Conservation (phyloP, 2,888 invertebrate genomes). For the Caenorhabditis plicata region DNA sequence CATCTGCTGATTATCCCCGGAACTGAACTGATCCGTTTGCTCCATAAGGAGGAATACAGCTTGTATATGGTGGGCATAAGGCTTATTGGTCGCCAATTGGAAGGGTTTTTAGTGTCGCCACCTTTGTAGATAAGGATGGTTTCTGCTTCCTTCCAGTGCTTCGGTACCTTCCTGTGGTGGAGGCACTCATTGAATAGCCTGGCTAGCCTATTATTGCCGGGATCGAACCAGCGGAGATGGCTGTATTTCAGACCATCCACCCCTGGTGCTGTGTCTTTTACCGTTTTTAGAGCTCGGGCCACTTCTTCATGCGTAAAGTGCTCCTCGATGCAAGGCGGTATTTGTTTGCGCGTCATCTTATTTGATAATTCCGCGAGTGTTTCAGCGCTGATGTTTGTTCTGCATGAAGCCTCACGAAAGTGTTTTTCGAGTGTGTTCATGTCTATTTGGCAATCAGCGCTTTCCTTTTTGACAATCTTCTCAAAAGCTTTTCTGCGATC, state of each 20-base stretch:
- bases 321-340: neutral
- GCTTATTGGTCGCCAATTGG: conserved; percentile 3
- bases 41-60: conserved; percentile 4
- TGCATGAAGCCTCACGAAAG: conserved; percentile 1
- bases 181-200: neutral
- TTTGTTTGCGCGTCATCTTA: neutral
- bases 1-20: conserved; percentile 1
- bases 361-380: neutral
- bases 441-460: neutral
- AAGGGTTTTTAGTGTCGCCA: neutral
- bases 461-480: neutral
- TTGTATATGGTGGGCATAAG: conserved; percentile 5
- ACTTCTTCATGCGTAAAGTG: neutral
- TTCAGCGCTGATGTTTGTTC: conserved; percentile 7
- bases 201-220: neutral
- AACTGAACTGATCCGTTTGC: neutral
- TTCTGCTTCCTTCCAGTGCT: conserved; percentile 4
- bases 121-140: conserved; percentile 4
- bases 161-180: neutral
- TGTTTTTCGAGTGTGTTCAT: neutral
- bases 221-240: conserved; percentile 2
- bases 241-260: neutral
- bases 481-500: too few relatives aligned
- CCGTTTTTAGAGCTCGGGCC: neutral
- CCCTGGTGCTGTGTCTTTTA: conserved; percentile 1